Evolutionary conservation across 2,888 invertebrate genomes (phyloP).

Genomic region (Melipona bicolor): DNA sequence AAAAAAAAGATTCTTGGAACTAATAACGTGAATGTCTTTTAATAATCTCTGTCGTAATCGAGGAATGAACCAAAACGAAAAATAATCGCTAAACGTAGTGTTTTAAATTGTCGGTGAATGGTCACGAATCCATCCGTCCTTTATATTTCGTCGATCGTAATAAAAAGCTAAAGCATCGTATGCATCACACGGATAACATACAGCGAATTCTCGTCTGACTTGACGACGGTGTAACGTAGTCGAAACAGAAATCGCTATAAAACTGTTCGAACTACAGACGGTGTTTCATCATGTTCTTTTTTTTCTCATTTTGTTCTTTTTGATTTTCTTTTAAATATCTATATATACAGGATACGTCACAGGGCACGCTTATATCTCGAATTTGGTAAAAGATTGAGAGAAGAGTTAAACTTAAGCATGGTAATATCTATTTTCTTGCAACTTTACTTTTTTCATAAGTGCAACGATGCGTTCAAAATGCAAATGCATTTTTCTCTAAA

Average conservation of each 20-base stretch:
- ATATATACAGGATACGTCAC: neutral
- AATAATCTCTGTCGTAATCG: neutral
- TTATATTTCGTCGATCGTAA: slow-evolving; percentile 17
- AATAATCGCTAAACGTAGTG: neutral
- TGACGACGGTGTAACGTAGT: slow-evolving; percentile 56
- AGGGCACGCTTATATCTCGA: no score
- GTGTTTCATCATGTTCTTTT: slow-evolving; percentile 9
- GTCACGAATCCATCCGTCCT: slow-evolving; percentile 10
- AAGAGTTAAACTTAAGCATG: no score
- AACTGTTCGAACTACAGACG: slow-evolving; percentile 50
- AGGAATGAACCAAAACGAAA: slow-evolving; percentile 2
- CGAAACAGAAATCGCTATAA: slow-evolving; percentile 62
- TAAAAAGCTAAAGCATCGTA: slow-evolving; percentile 41
- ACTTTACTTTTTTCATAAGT: no score
- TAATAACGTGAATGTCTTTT: neutral
- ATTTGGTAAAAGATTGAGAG: no score
- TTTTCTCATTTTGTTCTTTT: neutral
- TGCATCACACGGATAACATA: slow-evolving; percentile 28
- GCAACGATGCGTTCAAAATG: no score
- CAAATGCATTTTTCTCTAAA: no score
- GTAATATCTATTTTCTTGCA: no score
- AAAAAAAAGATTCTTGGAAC: neutral
- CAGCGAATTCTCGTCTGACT: slow-evolving; percentile 35
- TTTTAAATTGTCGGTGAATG: slow-evolving; percentile 21
- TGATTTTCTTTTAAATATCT: slow-evolving; percentile 6